Conservation (phyloP, 2,797 vertebrate genomes). For the Gymnocypris eckloni region DNA sequence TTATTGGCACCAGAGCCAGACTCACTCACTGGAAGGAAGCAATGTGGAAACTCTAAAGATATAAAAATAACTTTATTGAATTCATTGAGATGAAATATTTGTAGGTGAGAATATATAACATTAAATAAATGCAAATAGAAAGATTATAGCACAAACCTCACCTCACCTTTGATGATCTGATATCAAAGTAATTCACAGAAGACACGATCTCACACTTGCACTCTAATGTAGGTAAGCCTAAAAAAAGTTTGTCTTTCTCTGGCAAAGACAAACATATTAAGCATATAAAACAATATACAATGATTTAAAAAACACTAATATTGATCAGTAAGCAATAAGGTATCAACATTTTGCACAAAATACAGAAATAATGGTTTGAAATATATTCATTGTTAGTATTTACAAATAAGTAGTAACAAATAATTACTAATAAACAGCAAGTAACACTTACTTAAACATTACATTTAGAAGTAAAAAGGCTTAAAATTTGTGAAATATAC, state of each 20-base stretch:
- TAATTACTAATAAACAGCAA: too few relatives aligned
- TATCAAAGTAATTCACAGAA: not conserved
- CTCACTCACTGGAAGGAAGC: slow-evolving; percentile 14
- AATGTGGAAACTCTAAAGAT: not conserved
- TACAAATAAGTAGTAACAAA: too few relatives aligned
- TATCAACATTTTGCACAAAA: too few relatives aligned
- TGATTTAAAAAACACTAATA: not conserved
- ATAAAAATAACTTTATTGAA: not conserved
- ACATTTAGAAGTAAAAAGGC: not conserved
- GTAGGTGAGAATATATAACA: not conserved
- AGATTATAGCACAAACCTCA: not conserved
- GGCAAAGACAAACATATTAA: not conserved
- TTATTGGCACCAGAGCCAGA: not conserved
- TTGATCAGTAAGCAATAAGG: not conserved
- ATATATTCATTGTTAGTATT: too few relatives aligned
- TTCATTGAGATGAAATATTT: not conserved
- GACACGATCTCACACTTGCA: not conserved
- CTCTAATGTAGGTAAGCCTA: not conserved
- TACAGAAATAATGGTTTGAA: too few relatives aligned
- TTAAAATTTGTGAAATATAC: not conserved
- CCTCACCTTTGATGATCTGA: not conserved
- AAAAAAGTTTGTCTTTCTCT: not conserved
- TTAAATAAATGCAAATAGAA: not conserved
- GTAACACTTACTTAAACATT: not conserved
- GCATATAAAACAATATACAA: not conserved